Conservation (phyloP, 2,888 invertebrate species). For the Chironomus tentans region DNA sequence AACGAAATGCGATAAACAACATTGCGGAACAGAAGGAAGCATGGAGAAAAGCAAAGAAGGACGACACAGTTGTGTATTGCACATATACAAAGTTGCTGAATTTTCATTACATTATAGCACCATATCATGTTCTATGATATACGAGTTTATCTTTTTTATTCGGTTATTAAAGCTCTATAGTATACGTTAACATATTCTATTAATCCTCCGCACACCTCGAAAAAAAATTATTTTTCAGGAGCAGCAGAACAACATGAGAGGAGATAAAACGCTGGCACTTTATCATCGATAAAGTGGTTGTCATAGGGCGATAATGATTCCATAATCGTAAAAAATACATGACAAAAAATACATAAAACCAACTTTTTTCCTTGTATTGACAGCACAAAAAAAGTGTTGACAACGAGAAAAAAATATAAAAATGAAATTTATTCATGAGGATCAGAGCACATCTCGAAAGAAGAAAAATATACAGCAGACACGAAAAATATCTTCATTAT, state of each 20-base stretch:
- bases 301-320: slow-evolving; percentile 15
- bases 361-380: background rate
- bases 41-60: background rate
- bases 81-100: background rate
- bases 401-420: background rate
- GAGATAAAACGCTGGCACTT: slow-evolving; percentile 3
- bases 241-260: background rate
- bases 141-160: background rate
- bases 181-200: background rate
- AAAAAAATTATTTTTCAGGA: background rate
- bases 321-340: slow-evolving; percentile 7
- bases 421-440: slow-evolving; percentile 5
- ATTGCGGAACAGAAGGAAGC: background rate
- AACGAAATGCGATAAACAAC: background rate
- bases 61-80: background rate
- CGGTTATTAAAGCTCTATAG: slow-evolving; percentile 1
- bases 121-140: background rate
- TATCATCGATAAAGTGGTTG: slow-evolving; percentile 15
- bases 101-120: background rate
- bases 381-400: background rate
- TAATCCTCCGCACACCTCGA: background rate
- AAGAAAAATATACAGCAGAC: background rate
- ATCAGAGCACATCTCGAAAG: background rate
- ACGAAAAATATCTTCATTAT: background rate
- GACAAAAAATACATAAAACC: background rate